Evolutionary conservation across 2,888 invertebrate genomes (phyloP), one percentile per base, ranked within the genome.

Genomic region (Plutella xylostella): DNA sequence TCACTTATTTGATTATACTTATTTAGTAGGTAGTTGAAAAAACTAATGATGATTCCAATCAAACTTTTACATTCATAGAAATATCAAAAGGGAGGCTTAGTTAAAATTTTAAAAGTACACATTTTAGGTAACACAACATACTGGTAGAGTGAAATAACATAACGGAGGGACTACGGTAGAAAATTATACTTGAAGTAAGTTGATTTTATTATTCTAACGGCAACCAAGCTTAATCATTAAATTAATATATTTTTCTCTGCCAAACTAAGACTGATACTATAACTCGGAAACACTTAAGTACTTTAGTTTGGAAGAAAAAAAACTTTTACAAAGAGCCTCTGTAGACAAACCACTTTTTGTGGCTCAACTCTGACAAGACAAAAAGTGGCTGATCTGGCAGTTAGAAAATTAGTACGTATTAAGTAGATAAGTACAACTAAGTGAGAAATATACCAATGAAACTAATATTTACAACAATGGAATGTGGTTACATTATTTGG

Each of bases 381-480:
- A 28, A 28, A 6, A n/a, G n/a, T 28, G 28, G 11, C 9, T 12
- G 9, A 2, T 28, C 9, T 4, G 3, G 11, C 28, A 12, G 7
- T 6, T 28, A 28, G 9, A 12, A 2, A 25, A 28, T 28, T 6
- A 9, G 9, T 3, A 9, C 7, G 28, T 12, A 3, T 28, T 28
- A 12, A 28, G 6, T 9, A 9, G 28, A 28, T 28, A 2, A n/a
- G 28, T 6, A 28, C 11, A 25, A 25, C 25, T 7, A 7, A 6
- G 28, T 28, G 28, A 28, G n/a, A 28, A 3, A n/a, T 2, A 28
- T n/a, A 12, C 9, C 9, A 28, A 65, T 58, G 53, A 57, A 59
- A 54, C 61, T 67, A 68, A 25, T 77, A 80, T 82, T 73, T 80
- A 82, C 80, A 82, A 60, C 60, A 53, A 61, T 59, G 62, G 55